These are phyloP conservation scores for Tachyglossus aculeatus DNA, from an alignment of 2,797 vertebrate species.

Conservation along the genomic window DNA sequence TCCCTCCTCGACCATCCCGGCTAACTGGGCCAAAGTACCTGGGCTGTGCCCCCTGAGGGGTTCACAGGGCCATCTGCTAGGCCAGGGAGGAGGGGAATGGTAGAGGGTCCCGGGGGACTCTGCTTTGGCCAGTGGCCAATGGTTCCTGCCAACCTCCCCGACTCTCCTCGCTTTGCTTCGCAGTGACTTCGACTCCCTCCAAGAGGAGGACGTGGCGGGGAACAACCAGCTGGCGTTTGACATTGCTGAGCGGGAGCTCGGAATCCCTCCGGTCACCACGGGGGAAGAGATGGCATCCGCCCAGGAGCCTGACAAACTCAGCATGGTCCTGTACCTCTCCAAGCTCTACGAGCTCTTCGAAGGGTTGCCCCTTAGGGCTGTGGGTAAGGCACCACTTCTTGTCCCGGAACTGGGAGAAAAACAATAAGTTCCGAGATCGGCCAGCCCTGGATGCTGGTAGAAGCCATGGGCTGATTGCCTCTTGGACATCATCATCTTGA, in stretches of 20 bases:
- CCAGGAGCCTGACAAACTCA: conserved; percentile 85
- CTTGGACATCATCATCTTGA: background rate
- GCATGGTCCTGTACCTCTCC: conserved; percentile 90
- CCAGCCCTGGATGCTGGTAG: background rate
- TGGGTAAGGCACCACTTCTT: conserved; percentile 75
- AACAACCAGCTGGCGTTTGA: conserved; percentile 95
- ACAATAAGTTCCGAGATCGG: background rate
- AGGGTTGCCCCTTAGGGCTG: conserved; percentile 81
- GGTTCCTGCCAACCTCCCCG: background rate
- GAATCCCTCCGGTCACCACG: conserved; percentile 84
- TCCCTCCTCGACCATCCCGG: too few species aligned
- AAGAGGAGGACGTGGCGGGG: conserved; percentile 80
- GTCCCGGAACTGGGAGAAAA: background rate
- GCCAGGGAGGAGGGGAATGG: too few species aligned
- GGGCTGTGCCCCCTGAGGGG: too few species aligned
- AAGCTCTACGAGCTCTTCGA: conserved; percentile 96
- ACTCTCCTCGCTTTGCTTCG: background rate
- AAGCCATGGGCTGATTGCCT: background rate
- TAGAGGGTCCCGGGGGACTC: too few species aligned
- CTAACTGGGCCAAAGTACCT: too few species aligned
- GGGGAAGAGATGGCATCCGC: conserved; percentile 81
- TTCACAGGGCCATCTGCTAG: too few species aligned
- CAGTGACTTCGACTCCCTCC: conserved; percentile 90
- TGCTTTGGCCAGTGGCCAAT: background rate
- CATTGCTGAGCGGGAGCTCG: conserved; percentile 88